phyloP scores from a whole-genome alignment of 2,888 invertebrate genomes.

The Reticulitermes lucifugus region DNA sequence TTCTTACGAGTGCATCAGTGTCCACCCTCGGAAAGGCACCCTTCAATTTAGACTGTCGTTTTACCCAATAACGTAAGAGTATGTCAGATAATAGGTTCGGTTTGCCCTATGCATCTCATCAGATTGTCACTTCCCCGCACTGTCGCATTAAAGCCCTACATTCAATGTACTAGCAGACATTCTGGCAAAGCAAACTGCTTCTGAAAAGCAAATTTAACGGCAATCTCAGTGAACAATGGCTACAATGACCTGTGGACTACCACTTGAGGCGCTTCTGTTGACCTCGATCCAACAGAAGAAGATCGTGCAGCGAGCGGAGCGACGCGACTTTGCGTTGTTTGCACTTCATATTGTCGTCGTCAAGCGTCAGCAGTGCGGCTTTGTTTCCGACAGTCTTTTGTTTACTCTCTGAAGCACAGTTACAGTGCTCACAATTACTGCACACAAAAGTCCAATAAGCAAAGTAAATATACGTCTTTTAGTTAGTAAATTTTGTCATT shows the following conservation, averaged over 20 bases:
- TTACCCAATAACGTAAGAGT: no score
- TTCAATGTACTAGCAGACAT: no score
- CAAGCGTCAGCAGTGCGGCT: neutral
- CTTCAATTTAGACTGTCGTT: no score
- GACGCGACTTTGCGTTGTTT: constrained; percentile 1
- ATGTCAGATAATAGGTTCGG: no score
- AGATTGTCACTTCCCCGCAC: no score
- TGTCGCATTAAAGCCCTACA: no score
- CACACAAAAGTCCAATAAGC: neutral
- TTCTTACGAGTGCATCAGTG: no score
- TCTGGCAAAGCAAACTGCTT: neutral
- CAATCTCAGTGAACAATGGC: neutral
- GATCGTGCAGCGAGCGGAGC: neutral
- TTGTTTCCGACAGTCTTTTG: neutral
- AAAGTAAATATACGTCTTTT: neutral
- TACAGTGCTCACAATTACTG: constrained; percentile 6
- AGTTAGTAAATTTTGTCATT: constrained; percentile 12
- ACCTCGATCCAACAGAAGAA: constrained; percentile 5
- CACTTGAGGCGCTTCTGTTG: constrained; percentile 6
- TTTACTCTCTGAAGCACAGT: neutral
- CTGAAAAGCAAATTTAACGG: neutral
- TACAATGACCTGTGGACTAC: neutral
- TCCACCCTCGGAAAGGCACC: no score
- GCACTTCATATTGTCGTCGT: neutral
- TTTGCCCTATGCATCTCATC: no score